Base-by-base conservation (phyloP, 2,797 vertebrate genomes). In the Poeciliopsis turneri region DNA sequence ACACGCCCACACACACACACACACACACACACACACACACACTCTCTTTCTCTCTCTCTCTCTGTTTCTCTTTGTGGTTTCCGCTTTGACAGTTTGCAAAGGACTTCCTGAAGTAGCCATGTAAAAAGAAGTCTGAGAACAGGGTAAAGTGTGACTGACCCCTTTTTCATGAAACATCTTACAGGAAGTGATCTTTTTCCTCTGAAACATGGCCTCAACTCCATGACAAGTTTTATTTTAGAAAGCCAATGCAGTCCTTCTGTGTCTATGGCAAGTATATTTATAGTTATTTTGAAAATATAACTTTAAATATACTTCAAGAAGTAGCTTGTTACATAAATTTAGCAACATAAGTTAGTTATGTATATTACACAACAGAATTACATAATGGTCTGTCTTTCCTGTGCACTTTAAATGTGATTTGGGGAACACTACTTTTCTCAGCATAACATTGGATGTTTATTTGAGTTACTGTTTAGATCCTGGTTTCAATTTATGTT, bases 81-180 rank as follows among this genome's bases (percentile, higher is more conserved):
- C 95, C 93, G 91, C 76, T 92, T 33, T 92, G 87, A 81, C 93
- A 92, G 86, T 92, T 85, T 93, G 88, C 83, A 78, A 79, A 90
- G 78, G 82, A 95, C 95, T 97, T 97, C 96, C 96, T 97, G 95
- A 94, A 93, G 88, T 96, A 92, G 95, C 95, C 96, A 91, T 90
- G 93, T 84, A 85, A 90, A 87, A 86, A 69, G 82, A 81, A 89
- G 86, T 84, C 73, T 49, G 82, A 90, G 74, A 88, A 77, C 49
- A 79, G 59, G 55, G 47, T 1, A 3, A 79, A 33, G 80, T 76
- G 71, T 77, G 41, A 71, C 72, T 74, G 73, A 73, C 71, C 77
- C 13, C 76, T 81, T 74, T 85, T 69, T 80, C 41, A 51, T 41
- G 2, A 80, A 81, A 10, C 4, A 6, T 61, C 4, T 57, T 39